Evolutionary conservation across 2,797 vertebrate genomes (phyloP), one percentile per base, ranked within the genome.

Genomic region (Loriculus beryllinus): DNA sequence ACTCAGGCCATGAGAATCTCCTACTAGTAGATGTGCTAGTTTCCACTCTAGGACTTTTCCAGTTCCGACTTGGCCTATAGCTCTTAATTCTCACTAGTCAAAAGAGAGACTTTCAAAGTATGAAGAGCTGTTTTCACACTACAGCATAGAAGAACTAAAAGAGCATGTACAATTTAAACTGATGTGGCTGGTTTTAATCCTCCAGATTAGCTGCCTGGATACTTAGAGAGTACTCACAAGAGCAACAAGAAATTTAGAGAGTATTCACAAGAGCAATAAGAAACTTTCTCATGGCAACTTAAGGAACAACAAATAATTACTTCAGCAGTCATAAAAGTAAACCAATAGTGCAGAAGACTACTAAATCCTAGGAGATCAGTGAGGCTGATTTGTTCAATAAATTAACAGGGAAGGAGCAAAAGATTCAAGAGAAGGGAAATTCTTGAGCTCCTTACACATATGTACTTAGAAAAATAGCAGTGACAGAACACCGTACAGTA

Each of bases 271-370:
- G 63, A 92, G 29, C n/a, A 93, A 79, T 37, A 92, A 67, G 59
- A 83, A 95, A 69, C 56, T 90, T 90, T 77, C 67, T 85, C n/a
- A 67, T 39, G 79, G 5, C 63, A 88, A 33, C 1, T 76, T 83
- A 93, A 84, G 48, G 52, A 91, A 90, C 52, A 86, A 79, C 54
- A 88, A 95, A 84, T 87, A 79, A 75, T 79, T 85, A 90, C 76
- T 81, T 86, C 37, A 71, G 35, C 3, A 21, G 23, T 63, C 10
- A 8, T 76, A 90, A 67, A 81, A 85, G 40, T 71, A 52, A 91
- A 51, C 83, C 82, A 74, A 45, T 92, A 94, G 92, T 64, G 72
- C 57, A 47, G 65, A 93, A 72, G 64, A 59, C 68, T 85, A 56
- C 52, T 92, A 85, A 85, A 85, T 54, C 43, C 48, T 78, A 14